These are phyloP conservation scores for Drosophila mayri DNA, from an alignment of 1,140 invertebrate genomes.

Conservation along the genomic window DNA sequence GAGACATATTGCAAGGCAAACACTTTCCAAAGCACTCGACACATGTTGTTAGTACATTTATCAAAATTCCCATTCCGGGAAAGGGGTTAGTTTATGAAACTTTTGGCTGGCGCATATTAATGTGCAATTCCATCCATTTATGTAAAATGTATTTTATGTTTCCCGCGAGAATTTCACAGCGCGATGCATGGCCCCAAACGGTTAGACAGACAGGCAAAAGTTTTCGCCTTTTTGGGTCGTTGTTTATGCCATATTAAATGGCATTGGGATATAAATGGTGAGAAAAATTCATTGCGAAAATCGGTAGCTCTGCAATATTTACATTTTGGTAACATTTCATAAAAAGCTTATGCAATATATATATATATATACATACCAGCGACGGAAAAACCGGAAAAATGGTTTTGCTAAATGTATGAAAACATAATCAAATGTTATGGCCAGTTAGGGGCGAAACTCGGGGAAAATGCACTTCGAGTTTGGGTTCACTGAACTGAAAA, in stretches of 20 bases:
- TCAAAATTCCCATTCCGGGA: conserved; percentile 6
- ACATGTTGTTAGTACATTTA: conserved; percentile 24
- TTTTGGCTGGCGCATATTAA: conserved; percentile 66
- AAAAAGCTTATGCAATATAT: conserved; percentile 56
- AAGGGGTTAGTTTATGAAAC: conserved; percentile 50
- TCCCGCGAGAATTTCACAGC: conserved; percentile 62
- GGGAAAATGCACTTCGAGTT: conserved; percentile 27
- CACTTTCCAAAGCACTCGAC: conserved; percentile 42
- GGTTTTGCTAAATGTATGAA: conserved; percentile 53
- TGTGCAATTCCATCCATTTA: conserved; percentile 71
- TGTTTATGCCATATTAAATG: conserved; percentile 56
- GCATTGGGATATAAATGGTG: neutral
- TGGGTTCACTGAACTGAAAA: conserved; percentile 31
- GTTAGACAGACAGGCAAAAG: conserved; percentile 35
- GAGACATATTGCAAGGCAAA: conserved; percentile 48
- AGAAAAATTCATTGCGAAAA: conserved; percentile 61
- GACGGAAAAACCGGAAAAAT: conserved; percentile 29
- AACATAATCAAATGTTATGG: conserved; percentile 66
- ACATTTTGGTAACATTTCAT: conserved; percentile 55
- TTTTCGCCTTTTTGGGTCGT: conserved; percentile 19
- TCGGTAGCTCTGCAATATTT: conserved; percentile 53
- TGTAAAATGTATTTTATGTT: conserved; percentile 78
- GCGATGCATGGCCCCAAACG: conserved; percentile 42
- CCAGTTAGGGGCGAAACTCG: conserved; percentile 35
- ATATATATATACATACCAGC: conserved; percentile 2